A percentile compares a stretch with the other conserved stretches of the same genome.
phyloP scores from a whole-genome alignment of 2,888 invertebrate species.

The Tenodera sinensis region DNA sequence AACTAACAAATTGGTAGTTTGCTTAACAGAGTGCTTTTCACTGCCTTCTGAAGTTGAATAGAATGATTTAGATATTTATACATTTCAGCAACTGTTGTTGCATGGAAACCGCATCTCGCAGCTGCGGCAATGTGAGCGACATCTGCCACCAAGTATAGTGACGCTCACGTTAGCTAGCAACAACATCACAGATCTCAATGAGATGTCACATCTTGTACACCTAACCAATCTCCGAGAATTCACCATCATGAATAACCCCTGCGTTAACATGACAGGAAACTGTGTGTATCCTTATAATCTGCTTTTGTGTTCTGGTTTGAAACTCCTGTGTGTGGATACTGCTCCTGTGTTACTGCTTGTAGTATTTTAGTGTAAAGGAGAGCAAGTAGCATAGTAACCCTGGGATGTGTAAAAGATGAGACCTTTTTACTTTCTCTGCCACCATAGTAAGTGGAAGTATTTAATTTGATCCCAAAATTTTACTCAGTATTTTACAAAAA shows the following conservation, averaged over 20 bases:
- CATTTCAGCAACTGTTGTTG: constrained; percentile 70
- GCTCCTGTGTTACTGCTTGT: neutral
- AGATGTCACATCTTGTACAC: constrained; percentile 77
- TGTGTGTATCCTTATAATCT: constrained; percentile 59
- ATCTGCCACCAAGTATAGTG: constrained; percentile 71
- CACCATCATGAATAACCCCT: constrained; percentile 83
- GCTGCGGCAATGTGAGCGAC: constrained; percentile 76
- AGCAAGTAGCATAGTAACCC: neutral
- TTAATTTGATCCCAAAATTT: too few relatives aligned
- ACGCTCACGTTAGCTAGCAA: constrained; percentile 78
- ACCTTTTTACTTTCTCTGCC: too few relatives aligned
- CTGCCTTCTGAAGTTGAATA: neutral
- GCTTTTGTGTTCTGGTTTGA: neutral
- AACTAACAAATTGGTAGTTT: neutral
- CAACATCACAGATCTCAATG: constrained; percentile 78
- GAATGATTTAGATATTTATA: neutral
- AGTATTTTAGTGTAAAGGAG: neutral
- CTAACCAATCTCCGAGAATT: constrained; percentile 73
- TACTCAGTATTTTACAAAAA: too few relatives aligned
- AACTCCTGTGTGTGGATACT: neutral
- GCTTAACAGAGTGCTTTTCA: neutral
- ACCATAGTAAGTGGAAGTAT: too few relatives aligned
- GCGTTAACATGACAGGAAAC: constrained; percentile 71
- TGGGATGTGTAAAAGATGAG: too few relatives aligned
- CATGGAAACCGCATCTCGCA: constrained; percentile 84